phyloP scores from a whole-genome alignment of 2,888 invertebrate genomes.

The Athetis lepigone region DNA sequence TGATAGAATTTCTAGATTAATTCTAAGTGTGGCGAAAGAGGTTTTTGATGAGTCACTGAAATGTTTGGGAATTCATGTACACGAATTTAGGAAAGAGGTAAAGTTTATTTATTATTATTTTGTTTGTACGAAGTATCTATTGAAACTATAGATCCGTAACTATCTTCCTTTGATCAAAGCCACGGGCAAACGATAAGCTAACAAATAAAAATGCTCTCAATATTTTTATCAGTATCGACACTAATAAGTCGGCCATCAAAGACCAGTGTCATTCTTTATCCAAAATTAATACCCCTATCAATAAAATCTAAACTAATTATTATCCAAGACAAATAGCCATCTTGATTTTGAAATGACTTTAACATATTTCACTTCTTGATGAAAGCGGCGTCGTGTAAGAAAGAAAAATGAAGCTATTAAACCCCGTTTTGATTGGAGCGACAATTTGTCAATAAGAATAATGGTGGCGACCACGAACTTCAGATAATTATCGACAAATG shows the following conservation, averaged over 20 bases:
- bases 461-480: constrained; percentile 61
- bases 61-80: no score
- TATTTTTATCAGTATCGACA: no score
- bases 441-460: constrained; percentile 72
- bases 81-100: no score
- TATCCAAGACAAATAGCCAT: constrained; percentile 10
- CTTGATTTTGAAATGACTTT: constrained; percentile 35
- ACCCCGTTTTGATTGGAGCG: constrained; percentile 63
- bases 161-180: no score
- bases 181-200: no score
- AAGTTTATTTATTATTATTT: no score
- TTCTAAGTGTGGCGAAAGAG: constrained; percentile 3
- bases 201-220: no score
- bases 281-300: constrained; percentile 9
- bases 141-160: no score
- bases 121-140: no score
- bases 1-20: neutral
- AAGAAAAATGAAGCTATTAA: constrained; percentile 65
- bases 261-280: neutral
- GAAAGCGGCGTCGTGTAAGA: constrained; percentile 37
- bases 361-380: constrained; percentile 48
- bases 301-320: constrained; percentile 7
- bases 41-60: no score
- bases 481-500: constrained; percentile 57
- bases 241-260: neutral